Evolutionary conservation across 2,113 vertebrate genomes (phyloP), one percentile per base, ranked within the genome.

Genomic region (Oncorhynchus keta): DNA sequence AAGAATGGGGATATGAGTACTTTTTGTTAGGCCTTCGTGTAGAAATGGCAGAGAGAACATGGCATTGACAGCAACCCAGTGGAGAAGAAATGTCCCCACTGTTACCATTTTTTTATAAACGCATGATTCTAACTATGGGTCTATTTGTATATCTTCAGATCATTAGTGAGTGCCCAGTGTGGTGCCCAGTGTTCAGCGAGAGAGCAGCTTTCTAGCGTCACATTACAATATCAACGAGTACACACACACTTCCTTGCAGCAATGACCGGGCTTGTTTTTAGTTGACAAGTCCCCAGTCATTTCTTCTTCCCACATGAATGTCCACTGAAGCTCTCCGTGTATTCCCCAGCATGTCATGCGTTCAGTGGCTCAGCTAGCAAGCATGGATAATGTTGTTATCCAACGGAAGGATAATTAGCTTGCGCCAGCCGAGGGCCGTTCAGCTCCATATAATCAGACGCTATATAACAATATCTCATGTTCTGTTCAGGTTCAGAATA

Each of bases 161-260:
- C 65, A 62, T 71, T 20, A 45, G 39, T 45, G 16, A 5, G 3
- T 28, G 28, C 28, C 28, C 26, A 28, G 26, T 28, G 16, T 59
- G 14, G 24, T 45, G 28, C 9, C 14, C 13, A 11, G n/a, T 8
- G 18, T 9, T 5, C 39, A 45, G 1, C 48, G n/a, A 73, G 30
- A 39, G 59, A 35, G 26, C 12, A 32, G 76, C 67, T 49, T 2
- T 1, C 11, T 76, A 28, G 26, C 28, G 22, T 69, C 48, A 71
- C 71, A 76, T 85, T 82, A 73, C 12, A 75, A 79, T 70, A 78
- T 85, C 70, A 57, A 82, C 79, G 64, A 51, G 49, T 51, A 51
- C 13, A 51, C 11, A 51, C 49, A 76, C 61, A 64, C 45, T 57
- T 74, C 51, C n/a, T 16, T 72, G 70, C 30, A 45, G 74, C 75